Evolutionary conservation across 2,113 vertebrate genomes (phyloP), one percentile per base, ranked within the genome.

Genomic region (Chaetura pelagica): DNA sequence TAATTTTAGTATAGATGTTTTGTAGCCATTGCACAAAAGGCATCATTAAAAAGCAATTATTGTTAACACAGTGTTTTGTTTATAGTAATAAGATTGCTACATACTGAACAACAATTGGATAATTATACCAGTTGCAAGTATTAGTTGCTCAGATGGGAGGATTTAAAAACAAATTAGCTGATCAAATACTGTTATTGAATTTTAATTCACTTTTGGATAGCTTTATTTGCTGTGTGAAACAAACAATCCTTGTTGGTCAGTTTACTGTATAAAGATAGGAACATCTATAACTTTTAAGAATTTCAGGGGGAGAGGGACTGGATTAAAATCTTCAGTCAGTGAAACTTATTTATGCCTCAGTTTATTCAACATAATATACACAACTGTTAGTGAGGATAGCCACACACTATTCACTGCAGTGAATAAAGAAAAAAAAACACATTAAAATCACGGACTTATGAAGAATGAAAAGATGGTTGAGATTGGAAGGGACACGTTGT

Each of bases 51-150:
- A 96, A 90, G 59, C 32, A 21, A 92, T 93, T 90, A 73, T 64
- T 80, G 78, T 77, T 94, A 86, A 89, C 79, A 78, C 38, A 89
- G 57, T 92, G 69, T 93, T 97, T 97, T 97, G 88, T 96, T 97
- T 97, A 84, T 87, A 76, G 69, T 83, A 92, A 93, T 82, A 90
- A 83, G 51, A 94, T 84, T 77, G 62, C 21, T 92, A 76, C 62
- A 74, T 89, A 48, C 84, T 71, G 42, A 97, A 89, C 26, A 94
- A 73, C 32, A 84, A 94, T 80, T 88, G 55, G 82, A 91, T 97
- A 94, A 94, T 96, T 95, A 78, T 35, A 77, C 42, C 7, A 23
- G 10, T 92, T 90, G 46, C 82, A 32, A 91, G 92, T 95, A 95
- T 92, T 95, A 76, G 83, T 71, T 92, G 44, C 48, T 90, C 57